Base-by-base conservation (phyloP, 2,888 invertebrate species). In the Neria commutata region DNA sequence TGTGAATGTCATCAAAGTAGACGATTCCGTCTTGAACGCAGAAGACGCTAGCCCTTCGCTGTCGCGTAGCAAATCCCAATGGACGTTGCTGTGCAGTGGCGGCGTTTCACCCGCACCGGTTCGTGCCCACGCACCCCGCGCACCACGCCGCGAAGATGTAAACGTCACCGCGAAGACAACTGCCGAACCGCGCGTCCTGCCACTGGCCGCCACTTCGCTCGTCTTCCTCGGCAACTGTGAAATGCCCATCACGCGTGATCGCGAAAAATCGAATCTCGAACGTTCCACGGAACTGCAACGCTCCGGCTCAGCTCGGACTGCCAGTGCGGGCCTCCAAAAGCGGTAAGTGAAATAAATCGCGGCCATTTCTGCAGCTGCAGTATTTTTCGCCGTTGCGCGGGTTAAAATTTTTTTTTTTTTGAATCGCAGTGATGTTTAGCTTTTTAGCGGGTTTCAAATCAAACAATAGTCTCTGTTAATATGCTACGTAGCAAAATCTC, bases 221-320 rank as follows among this genome's bases (percentile, higher is more conserved):
- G 68, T 76, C 33, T 72, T 78, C 61, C 63, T 80, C 14, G 79
- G 77, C 10, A 73, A 77, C 57, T 72, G 71, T 58, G 78, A 81
- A 64, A 73, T 75, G 74, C 76, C 77, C 19, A 72, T 76, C 40
- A 72, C 76, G 42, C 42, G 42, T 6, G 42, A 42, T 42, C 17
- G 19, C 21, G 19, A 19, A 4, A 37, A 37, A n/a, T n/a, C n/a
- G n/a, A n/a, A n/a, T n/a, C n/a, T n/a, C n/a, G n/a, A n/a, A n/a
- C n/a, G n/a, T n/a, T n/a, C n/a, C n/a, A n/a, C n/a, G n/a, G n/a
- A n/a, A n/a, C n/a, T n/a, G n/a, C n/a, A n/a, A 37, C 37, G 37
- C 37, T 37, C n/a, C 37, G 37, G n/a, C 4, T n/a, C 14, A 37
- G 8, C n/a, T 14, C 11, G 11, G 14, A 37, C 8, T 19, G 21